Evolutionary conservation across 2,797 vertebrate species (phyloP), one percentile per base, ranked within the genome.

Genomic region (Microcaecilia unicolor): DNA sequence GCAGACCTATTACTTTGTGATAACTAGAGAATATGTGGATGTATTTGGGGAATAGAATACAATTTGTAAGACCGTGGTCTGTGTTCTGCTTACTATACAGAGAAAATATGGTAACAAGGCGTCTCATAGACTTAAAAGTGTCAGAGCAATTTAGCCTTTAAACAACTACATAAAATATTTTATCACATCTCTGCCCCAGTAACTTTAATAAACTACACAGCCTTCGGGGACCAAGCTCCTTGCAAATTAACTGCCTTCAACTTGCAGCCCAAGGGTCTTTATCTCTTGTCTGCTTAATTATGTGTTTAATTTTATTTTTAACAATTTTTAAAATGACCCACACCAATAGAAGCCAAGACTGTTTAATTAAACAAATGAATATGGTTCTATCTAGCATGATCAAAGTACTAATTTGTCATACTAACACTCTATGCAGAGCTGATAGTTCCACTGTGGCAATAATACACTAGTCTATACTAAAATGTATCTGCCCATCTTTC

Each of bases 311-410:
- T 93, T 93, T 91, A 92, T 91, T 93, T 94, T 89, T 81, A 87
- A 82, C 80, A 83, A 85, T 91, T 87, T 85, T 75, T 71, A 74
- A 87, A 92, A 89, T 88, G 84, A 90, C 87, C 87, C 78, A 85
- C 68, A 71, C 83, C 72, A 84, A 58, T 23, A 85, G 50, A 67
- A 87, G 72, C 74, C 83, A 82, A 76, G 61, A 80, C 81, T 88
- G 80, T 92, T 92, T 92, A 95, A 97, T 95, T 93, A 94, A 88
- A 91, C 87, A 91, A 93, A 89, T 89, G 76, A 88, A 90, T 84
- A 83, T 48, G 75, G 68, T 50, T 76, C 75, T 91, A 91, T 88
- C 83, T 67, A 66, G 44, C 44, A 62, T 31, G 32, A 90, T 90
- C 81, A 78, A 84, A 76, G 76, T 70, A 77, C 74, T 87, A 83